phyloP scores from a whole-genome alignment of 2,888 invertebrate species.

The Mythimna vitellina region DNA sequence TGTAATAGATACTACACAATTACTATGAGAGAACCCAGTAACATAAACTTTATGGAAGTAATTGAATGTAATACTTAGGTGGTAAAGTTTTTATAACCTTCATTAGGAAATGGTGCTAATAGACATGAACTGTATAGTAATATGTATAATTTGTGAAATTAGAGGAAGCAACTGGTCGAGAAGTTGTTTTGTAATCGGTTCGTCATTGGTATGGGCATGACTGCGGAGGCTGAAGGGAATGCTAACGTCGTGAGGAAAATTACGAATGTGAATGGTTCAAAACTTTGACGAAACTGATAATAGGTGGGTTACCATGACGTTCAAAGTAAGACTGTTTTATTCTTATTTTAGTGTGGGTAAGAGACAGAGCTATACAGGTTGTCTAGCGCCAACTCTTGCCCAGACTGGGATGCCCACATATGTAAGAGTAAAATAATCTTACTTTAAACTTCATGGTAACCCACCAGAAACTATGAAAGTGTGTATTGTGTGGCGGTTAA shows the following conservation, averaged over 20 bases:
- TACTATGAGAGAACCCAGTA: background rate
- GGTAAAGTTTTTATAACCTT: slow-evolving; percentile 10
- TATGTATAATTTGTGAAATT: background rate
- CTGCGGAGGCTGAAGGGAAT: background rate
- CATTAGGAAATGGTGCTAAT: background rate
- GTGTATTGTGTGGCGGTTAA: background rate
- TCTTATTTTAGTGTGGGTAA: too few relatives aligned
- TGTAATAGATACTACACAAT: background rate
- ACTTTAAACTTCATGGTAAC: too few relatives aligned
- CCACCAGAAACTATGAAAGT: background rate
- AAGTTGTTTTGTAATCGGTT: slow-evolving; percentile 20
- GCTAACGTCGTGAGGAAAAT: background rate
- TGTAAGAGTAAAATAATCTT: too few relatives aligned
- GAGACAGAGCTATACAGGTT: too few relatives aligned
- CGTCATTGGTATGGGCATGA: slow-evolving; percentile 19
- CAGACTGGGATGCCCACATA: too few relatives aligned
- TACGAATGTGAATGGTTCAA: background rate
- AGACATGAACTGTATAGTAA: background rate
- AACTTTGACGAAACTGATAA: background rate
- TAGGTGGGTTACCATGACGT: too few relatives aligned
- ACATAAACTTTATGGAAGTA: slow-evolving; percentile 6
- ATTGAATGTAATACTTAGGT: background rate
- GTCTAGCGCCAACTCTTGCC: too few relatives aligned
- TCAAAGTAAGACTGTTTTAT: too few relatives aligned
- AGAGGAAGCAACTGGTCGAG: background rate